Evolutionary conservation across 2,888 invertebrate species (phyloP).

Genomic region (Auanema sp.): DNA sequence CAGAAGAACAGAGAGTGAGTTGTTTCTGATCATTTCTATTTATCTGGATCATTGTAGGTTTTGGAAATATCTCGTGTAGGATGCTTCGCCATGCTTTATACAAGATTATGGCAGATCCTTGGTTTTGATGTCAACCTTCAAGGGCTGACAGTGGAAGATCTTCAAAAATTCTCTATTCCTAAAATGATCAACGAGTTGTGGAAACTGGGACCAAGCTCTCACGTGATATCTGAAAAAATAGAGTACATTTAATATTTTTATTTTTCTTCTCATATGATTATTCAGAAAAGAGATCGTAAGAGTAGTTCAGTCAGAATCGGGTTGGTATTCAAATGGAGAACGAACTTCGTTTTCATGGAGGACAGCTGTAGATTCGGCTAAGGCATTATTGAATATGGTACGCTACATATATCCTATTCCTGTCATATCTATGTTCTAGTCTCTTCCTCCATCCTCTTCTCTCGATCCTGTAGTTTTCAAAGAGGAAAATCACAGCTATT

Average conservation of each 20-base stretch:
- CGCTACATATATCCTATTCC: neutral
- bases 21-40: too few relatives aligned
- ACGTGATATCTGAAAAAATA: slow-evolving; percentile 4
- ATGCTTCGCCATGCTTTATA: slow-evolving; percentile 25
- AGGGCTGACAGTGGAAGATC: slow-evolving; percentile 30
- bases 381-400: too few relatives aligned
- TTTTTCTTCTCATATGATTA: neutral
- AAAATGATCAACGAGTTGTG: slow-evolving; percentile 32
- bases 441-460: slow-evolving; percentile 36
- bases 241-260: neutral
- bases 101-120: slow-evolving; percentile 31
- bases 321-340: too few relatives aligned
- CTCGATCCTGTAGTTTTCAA: slow-evolving; percentile 45
- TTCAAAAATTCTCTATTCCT: slow-evolving; percentile 33
- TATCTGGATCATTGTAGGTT: too few relatives aligned
- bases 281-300: too few relatives aligned
- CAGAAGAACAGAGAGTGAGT: neutral
- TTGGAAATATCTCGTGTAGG: slow-evolving; percentile 11
- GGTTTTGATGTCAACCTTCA: slow-evolving; percentile 32
- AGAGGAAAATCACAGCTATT: slow-evolving; percentile 32
- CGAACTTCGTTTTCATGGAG: too few relatives aligned
- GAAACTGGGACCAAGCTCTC: slow-evolving; percentile 35
- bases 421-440: too few relatives aligned
- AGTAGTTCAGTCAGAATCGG: too few relatives aligned
- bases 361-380: too few relatives aligned